Conservation (phyloP, 2,113 vertebrate genomes). For the Sceloporus tristichus region DNA sequence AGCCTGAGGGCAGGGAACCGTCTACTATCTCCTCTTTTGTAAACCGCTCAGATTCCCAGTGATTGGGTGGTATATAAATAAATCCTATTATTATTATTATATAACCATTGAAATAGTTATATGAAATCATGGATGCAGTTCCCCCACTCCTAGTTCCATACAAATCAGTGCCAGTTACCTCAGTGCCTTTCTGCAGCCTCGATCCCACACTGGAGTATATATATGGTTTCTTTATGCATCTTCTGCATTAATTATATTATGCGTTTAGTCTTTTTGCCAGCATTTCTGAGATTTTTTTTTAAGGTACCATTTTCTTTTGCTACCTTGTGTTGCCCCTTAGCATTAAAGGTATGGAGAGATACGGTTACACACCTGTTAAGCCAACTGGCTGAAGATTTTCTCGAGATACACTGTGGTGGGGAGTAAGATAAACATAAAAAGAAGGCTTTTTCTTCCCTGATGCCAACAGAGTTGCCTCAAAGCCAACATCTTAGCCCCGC, state of each 20-base stretch:
- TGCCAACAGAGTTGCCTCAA: neutral
- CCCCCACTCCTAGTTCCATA: neutral
- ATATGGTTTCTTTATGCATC: neutral
- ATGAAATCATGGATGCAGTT: neutral
- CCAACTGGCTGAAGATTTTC: neutral
- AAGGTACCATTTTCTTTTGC: neutral
- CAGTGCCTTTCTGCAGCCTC: neutral
- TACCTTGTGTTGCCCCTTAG: neutral
- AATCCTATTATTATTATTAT: no score
- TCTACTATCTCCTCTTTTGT: no score
- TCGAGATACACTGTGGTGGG: neutral
- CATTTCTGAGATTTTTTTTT: neutral
- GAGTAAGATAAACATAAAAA: neutral
- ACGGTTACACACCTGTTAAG: neutral
- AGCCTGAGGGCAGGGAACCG: no score
- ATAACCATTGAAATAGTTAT: no score
- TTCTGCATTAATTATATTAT: no score
- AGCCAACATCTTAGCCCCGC: neutral
- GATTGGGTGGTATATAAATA: no score
- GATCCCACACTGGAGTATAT: neutral
- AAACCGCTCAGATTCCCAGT: no score
- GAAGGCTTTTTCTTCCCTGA: neutral
- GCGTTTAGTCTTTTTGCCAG: neutral
- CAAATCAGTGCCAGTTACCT: neutral
- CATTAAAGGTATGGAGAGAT: neutral